Base-by-base conservation (phyloP, 1,140 invertebrate species). In the Microplitis demolitor region DNA sequence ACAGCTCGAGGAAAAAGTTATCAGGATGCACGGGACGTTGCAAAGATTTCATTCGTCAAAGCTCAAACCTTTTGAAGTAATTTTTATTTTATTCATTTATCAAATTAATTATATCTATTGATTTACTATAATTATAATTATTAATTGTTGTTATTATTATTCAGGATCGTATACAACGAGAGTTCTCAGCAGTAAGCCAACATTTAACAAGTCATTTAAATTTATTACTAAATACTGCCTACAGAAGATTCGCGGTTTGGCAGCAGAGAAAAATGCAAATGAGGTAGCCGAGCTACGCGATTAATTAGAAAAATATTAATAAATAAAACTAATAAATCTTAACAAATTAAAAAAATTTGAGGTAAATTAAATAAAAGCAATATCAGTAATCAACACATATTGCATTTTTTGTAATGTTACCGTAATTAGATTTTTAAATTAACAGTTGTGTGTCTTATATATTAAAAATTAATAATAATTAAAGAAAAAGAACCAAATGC, bases 161-260 rank as follows among this genome's bases (percentile, higher is more conserved):
- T 66, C 79, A 94, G 93, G 93, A 94, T 82, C 93, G 92, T 82
- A 89, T 94, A 78, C 90, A 94, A 75, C 89, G 93, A 71, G 93
- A 95, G 75, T 89, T 93, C 37, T 93, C 93, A 3, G 93, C 93
- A 9, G 82, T 95, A 71, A 94, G 93, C 78, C 91, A 94, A 68
- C 91, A 96, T 68, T 81, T 97, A 13, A 96, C 94, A n/a, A 92
- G 91, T 85, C 95, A 97, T 84, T 88, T 97, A 77, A 95, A 96
- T 85, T 92, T 94, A 83, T 89, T 97, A 80, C 88, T 97, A 64
- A 91, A 92, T 79, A 91, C 93, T 8, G 95, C 95, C 2, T 95
- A 94, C 79, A 89, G 90, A 69, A 96, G 96, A 83, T 97, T 93
- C 87, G 92, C 90, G 39, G 86, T 92, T 3, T 97, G 95, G 95